Evolutionary conservation across 1,140 invertebrate genomes (phyloP).

Genomic region (Sminthurinus signatus): DNA sequence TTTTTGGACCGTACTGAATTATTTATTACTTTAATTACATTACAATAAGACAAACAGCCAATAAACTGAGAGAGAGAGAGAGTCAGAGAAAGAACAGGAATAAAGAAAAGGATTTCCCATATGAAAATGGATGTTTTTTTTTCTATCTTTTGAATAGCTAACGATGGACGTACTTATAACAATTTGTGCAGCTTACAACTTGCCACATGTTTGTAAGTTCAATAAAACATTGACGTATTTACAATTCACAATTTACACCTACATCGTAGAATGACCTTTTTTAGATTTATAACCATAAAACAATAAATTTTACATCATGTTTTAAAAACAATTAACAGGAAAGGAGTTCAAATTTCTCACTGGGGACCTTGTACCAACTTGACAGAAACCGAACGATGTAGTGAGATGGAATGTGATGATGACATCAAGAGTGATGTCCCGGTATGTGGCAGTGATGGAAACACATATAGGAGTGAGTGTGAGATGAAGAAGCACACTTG

Average conservation of each 20-base stretch:
- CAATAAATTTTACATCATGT: constrained; percentile 1
- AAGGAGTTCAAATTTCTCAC: constrained; percentile 76
- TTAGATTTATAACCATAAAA: too few species aligned
- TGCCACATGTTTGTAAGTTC: constrained; percentile 65
- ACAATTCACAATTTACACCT: neutral
- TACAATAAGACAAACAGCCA: neutral
- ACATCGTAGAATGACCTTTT: neutral
- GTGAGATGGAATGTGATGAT: constrained; percentile 58
- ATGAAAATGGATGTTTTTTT: too few species aligned
- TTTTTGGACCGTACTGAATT: too few species aligned
- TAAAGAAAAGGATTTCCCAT: too few species aligned
- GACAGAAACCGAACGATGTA: constrained; percentile 50
- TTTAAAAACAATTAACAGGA: constrained; percentile 53
- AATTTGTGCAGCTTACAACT: constrained; percentile 73
- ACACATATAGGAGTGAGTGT: constrained; percentile 83
- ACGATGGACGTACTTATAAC: constrained; percentile 72
- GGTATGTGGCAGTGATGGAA: constrained; percentile 80
- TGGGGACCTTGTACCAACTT: constrained; percentile 74
- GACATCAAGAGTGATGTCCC: constrained; percentile 60
- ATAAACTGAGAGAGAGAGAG: too few species aligned
- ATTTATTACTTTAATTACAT: too few species aligned
- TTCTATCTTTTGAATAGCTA: too few species aligned
- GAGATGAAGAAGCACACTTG: constrained; percentile 77
- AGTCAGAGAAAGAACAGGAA: constrained; percentile 42
- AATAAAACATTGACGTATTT: too few species aligned